Evolutionary conservation across 2,888 invertebrate genomes (phyloP).

Genomic region (Actias luna): DNA sequence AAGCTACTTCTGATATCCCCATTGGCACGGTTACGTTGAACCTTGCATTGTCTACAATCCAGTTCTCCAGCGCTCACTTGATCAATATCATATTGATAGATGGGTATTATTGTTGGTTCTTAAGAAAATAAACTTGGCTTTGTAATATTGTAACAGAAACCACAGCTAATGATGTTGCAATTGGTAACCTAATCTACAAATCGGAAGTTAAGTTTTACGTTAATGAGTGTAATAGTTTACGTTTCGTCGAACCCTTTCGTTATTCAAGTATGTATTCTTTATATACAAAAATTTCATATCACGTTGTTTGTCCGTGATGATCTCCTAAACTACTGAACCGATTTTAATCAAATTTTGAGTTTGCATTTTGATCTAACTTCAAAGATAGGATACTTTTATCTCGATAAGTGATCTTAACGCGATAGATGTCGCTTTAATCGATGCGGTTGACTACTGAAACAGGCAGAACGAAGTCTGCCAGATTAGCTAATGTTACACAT

Average conservation of each 20-base stretch:
- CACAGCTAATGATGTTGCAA: constrained; percentile 41
- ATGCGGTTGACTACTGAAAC: too few species aligned
- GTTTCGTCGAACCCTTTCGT: neutral
- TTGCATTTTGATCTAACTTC: too few species aligned
- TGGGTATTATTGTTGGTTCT: neutral
- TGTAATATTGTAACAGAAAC: constrained; percentile 42
- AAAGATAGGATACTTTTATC: too few species aligned
- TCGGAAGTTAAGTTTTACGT: neutral
- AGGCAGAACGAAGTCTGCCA: too few species aligned
- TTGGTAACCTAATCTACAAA: constrained; percentile 38
- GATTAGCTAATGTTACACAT: too few species aligned
- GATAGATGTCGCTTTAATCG: too few species aligned
- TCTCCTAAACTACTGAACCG: too few species aligned
- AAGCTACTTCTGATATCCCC: neutral
- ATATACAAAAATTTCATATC: too few species aligned
- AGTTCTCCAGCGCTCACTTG: constrained; percentile 42
- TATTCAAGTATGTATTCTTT: too few species aligned
- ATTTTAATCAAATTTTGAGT: too few species aligned
- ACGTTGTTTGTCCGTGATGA: too few species aligned
- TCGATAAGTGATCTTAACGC: too few species aligned
- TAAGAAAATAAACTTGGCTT: neutral
- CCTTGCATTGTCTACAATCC: constrained; percentile 64
- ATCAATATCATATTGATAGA: neutral
- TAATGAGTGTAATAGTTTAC: neutral
- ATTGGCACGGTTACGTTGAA: constrained; percentile 55